Evolutionary conservation across 2,797 vertebrate species (phyloP), one percentile per base, ranked within the genome.

Genomic region (Microctenopoma lineatum): DNA sequence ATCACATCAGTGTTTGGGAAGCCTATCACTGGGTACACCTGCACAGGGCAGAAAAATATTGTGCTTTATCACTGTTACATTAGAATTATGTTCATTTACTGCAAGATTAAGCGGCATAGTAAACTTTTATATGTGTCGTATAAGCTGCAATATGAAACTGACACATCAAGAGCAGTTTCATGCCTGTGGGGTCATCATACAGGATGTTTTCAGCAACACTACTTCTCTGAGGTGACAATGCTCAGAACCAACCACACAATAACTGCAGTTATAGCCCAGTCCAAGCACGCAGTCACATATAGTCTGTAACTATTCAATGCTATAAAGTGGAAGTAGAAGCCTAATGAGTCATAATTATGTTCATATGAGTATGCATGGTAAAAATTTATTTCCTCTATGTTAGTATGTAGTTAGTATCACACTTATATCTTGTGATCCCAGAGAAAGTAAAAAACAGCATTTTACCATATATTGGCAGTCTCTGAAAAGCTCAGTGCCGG

Each of bases 1-100:
- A 84, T 87, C 62, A 96, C 81, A 4, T 71, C 3, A 16, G 53
- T 29, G 50, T 93, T 89, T 36, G 94, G 94, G 64, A 95, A 96
- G 26, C 90, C 89, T 29, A 87, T 66, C 45, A 95, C 41, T 27
- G 95, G 95, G 77, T 90, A 91, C 2, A 95, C 86, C 95, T 96
- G 52, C 10, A 79, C 44, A 81, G 18, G 46, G 10, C 5, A 75
- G 0, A 38, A n/a, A 77, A 41, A 69, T 47, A 39, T 67, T 9
- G 57, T 14, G 42, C 1, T 27, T 5, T 72, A 32, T 27, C 4
- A n/a, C 5, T 10, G 1, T 51, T 51, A 38, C 47, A 5, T 50
- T 62, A 52, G 54, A 48, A 45, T 10, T 25, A 26, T 4, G 0
- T 29, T n/a, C 1, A 45, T 29, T 62, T 16, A 54, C n/a, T 38